These are phyloP conservation scores for Chrysodeixis includens DNA, from an alignment of 2,888 invertebrate genomes.

Conservation along the genomic window DNA sequence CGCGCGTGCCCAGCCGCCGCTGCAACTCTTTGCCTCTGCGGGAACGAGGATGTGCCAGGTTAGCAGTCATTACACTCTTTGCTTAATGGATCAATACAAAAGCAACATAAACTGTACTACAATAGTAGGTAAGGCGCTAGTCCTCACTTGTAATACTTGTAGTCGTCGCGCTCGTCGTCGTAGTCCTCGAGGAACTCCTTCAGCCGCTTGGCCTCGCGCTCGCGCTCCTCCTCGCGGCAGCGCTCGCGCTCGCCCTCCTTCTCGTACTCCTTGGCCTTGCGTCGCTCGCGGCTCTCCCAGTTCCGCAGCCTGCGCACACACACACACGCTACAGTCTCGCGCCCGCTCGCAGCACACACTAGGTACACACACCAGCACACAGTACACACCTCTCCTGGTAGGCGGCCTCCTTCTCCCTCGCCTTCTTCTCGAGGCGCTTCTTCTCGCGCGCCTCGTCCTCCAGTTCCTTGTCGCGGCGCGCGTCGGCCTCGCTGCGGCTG, in stretches of 20 bases:
- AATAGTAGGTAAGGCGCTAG: neutral
- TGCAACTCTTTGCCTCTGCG: conserved; percentile 95
- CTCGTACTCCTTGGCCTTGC: conserved; percentile 97
- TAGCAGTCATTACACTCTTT: too few species aligned
- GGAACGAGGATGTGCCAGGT: neutral
- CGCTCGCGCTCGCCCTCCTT: conserved; percentile 93
- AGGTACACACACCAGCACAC: too few species aligned
- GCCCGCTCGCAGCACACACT: too few species aligned
- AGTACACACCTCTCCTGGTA: conserved; percentile 95
- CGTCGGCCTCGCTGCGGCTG: conserved; percentile 90
- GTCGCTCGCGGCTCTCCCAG: conserved; percentile 97
- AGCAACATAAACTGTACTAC: too few species aligned
- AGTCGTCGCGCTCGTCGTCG: conserved; percentile 99
- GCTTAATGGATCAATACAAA: too few species aligned
- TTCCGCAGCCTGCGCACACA: conserved; percentile 75
- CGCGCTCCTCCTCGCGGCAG: conserved; percentile 95
- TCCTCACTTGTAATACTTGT: conserved; percentile 96
- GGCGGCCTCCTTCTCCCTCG: conserved; percentile 98
- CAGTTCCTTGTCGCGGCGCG: conserved; percentile 93
- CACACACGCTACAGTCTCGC: neutral
- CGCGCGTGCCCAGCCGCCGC: conserved; percentile 96
- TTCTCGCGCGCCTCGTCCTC: conserved; percentile 98
- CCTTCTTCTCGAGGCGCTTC: conserved; percentile 96
- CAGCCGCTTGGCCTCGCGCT: conserved; percentile 97
- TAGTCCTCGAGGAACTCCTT: conserved; percentile 99